Percentiles rank a stretch among this genome's conserved stretches.
Evolutionary conservation across 2,797 vertebrate genomes (phyloP).

Genomic region (Allobates femoralis): DNA sequence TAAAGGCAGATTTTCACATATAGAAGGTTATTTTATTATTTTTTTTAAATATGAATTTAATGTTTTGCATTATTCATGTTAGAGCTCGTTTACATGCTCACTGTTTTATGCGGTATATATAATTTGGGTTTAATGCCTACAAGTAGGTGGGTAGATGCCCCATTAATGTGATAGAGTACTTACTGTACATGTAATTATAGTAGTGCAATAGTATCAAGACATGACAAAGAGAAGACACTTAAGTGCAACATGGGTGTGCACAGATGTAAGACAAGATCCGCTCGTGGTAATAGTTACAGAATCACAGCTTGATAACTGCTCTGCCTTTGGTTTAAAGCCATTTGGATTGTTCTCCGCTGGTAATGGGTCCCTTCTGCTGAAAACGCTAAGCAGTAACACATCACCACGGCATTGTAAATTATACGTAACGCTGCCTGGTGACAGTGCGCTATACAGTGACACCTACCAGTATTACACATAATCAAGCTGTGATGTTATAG

Average conservation of each 20-base stretch:
- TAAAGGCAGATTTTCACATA: not conserved
- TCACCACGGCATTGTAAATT: slow-evolving; percentile 38
- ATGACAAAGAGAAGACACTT: slow-evolving; percentile 23
- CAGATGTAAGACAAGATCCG: slow-evolving; percentile 43
- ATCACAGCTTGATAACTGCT: slow-evolving; percentile 53
- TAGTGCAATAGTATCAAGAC: slow-evolving; percentile 1
- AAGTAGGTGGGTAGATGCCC: slow-evolving; percentile 37
- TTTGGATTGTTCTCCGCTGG: slow-evolving; percentile 43
- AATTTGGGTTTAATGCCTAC: slow-evolving; percentile 27
- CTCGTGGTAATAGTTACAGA: slow-evolving; percentile 48
- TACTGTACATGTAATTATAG: slow-evolving; percentile 40
- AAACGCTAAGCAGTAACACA: slow-evolving; percentile 37
- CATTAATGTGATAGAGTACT: slow-evolving; percentile 40
- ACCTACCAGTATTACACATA: slow-evolving; percentile 43
- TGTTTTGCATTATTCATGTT: slow-evolving; percentile 14
- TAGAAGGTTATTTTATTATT: not conserved
- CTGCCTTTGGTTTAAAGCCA: slow-evolving; percentile 53
- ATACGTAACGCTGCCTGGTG: slow-evolving; percentile 36
- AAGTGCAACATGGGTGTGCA: slow-evolving; percentile 37
- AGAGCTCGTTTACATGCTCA: not conserved
- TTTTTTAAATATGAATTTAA: not conserved
- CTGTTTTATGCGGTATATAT: slow-evolving; percentile 23
- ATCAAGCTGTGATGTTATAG: slow-evolving; percentile 42
- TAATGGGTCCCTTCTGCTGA: slow-evolving; percentile 42
- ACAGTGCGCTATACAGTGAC: slow-evolving; percentile 43